These are phyloP conservation scores for Trissolcus brochymenae DNA, from an alignment of 2,888 invertebrate species.

Conservation along the genomic window DNA sequence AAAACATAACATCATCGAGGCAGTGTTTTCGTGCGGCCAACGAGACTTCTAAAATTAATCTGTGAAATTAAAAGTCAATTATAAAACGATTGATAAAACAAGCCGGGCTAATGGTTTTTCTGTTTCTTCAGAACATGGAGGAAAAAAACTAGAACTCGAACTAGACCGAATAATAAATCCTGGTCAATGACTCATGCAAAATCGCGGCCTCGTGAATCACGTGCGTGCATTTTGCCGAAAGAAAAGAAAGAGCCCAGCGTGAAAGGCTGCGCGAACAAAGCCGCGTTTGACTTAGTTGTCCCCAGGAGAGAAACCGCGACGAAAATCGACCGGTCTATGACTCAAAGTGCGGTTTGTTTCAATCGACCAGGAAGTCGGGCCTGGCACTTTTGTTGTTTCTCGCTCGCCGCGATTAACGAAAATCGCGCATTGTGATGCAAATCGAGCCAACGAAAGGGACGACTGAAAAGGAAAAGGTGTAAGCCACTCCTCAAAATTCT, in stretches of 20 bases:
- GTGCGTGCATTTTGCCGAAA: slow-evolving; percentile 46
- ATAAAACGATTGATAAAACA: not conserved
- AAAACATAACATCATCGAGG: not conserved
- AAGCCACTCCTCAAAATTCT: slow-evolving; percentile 42
- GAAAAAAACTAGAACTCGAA: not conserved
- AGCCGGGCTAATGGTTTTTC: too few species aligned
- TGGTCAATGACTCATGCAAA: slow-evolving; percentile 48
- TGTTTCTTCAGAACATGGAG: not conserved
- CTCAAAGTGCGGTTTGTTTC: slow-evolving; percentile 31
- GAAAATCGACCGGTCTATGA: slow-evolving; percentile 46
- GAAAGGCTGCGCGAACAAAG: slow-evolving; percentile 41
- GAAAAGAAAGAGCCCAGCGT: slow-evolving; percentile 36
- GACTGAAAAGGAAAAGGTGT: slow-evolving; percentile 33
- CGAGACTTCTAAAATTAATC: too few species aligned
- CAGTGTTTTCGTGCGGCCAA: not conserved
- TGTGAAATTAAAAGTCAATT: not conserved
- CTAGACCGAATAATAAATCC: not conserved
- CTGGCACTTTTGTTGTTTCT: slow-evolving; percentile 13
- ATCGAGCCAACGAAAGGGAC: slow-evolving; percentile 23
- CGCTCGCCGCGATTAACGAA: slow-evolving; percentile 38
- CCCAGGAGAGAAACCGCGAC: slow-evolving; percentile 15
- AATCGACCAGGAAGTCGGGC: slow-evolving; percentile 30
- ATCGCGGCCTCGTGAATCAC: slow-evolving; percentile 34
- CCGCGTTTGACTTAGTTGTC: slow-evolving; percentile 25
- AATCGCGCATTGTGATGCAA: slow-evolving; percentile 48